phyloP scores from a whole-genome alignment of 2,113 vertebrate species.

The Lophochroa leadbeateri region DNA sequence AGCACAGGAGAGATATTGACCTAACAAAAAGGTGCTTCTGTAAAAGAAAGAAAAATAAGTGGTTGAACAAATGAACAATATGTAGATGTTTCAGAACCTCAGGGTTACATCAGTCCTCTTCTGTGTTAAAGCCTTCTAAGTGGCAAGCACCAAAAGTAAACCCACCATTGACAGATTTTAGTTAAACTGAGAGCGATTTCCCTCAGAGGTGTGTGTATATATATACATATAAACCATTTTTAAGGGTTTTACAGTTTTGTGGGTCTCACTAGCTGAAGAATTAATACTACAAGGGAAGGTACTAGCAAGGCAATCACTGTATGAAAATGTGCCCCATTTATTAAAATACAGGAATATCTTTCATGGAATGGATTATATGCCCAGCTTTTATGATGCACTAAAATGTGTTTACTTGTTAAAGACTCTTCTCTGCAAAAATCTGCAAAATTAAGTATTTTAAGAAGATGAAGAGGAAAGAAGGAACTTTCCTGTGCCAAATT shows the following conservation, averaged over 20 bases:
- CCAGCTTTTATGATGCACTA: not conserved
- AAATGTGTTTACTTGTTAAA: not conserved
- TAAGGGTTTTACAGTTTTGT: not conserved
- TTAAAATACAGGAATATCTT: not conserved
- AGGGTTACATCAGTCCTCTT: not conserved
- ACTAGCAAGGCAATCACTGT: not conserved
- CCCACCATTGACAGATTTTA: not conserved
- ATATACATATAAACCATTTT: not conserved
- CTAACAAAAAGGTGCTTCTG: constrained; percentile 17
- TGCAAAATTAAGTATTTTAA: constrained; percentile 8
- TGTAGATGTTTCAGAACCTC: not conserved
- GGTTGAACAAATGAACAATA: not conserved
- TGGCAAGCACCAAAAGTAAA: not conserved
- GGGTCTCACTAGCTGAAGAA: constrained; percentile 19
- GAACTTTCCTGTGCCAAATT: not conserved
- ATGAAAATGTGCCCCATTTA: not conserved
- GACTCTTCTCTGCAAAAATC: not conserved
- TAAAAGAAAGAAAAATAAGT: constrained; percentile 1
- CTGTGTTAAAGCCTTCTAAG: not conserved
- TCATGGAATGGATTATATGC: not conserved
- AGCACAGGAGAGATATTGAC: not conserved
- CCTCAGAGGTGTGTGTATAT: not conserved
- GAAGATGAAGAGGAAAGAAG: not conserved
- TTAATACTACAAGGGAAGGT: not conserved
- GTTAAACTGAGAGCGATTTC: not conserved